Evolutionary conservation across 1,140 invertebrate species (phyloP).

Genomic region (Drosophila asahinai): DNA sequence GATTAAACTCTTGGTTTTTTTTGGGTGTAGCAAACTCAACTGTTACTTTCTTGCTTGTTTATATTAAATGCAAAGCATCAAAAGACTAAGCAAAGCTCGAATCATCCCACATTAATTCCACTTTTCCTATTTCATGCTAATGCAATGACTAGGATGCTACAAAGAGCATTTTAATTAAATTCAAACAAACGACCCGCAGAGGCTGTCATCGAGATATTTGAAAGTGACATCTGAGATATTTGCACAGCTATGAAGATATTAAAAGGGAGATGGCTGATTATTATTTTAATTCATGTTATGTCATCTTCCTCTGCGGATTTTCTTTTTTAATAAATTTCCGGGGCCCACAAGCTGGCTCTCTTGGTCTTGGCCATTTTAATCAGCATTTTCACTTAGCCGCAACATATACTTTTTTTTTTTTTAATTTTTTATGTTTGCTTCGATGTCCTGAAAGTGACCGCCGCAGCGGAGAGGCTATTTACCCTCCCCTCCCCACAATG

Average conservation of each 20-base stretch:
- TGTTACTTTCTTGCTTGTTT: background rate
- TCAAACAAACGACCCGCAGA: slow-evolving; percentile 15
- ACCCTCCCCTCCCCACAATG: background rate
- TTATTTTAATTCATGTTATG: slow-evolving; percentile 18
- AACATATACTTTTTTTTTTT: slow-evolving; percentile 7
- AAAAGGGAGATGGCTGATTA: slow-evolving; percentile 30
- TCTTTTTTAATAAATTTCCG: slow-evolving; percentile 33
- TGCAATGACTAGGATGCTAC: background rate
- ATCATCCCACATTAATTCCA: background rate
- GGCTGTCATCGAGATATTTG: slow-evolving; percentile 24
- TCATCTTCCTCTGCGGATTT: slow-evolving; percentile 32
- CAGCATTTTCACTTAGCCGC: slow-evolving; percentile 54
- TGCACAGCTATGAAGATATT: slow-evolving; percentile 19
- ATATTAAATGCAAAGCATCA: background rate
- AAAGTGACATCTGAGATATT: slow-evolving; percentile 26
- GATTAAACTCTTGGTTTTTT: too few species aligned
- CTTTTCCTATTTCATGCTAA: background rate
- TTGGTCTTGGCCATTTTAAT: slow-evolving; percentile 51
- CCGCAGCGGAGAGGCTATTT: slow-evolving; percentile 36
- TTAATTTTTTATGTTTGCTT: slow-evolving; percentile 26
- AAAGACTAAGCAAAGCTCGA: background rate
- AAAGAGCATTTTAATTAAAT: slow-evolving; percentile 30
- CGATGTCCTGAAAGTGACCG: slow-evolving; percentile 51
- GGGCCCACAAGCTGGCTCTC: slow-evolving; percentile 5
- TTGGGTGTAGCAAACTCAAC: too few species aligned